Base-by-base conservation (phyloP, 2,888 invertebrate genomes). In the Chloroclystis v-ata region DNA sequence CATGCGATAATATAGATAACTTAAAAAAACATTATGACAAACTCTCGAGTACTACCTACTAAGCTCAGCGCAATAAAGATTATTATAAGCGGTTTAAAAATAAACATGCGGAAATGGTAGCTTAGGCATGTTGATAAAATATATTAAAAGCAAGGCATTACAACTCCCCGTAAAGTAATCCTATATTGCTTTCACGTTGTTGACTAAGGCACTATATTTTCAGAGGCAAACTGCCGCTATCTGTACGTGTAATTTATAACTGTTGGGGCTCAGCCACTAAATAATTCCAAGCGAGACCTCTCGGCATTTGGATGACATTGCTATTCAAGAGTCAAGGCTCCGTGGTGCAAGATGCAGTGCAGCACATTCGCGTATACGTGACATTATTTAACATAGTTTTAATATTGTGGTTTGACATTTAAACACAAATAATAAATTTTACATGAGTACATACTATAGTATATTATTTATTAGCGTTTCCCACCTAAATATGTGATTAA, bases 291-390 rank as follows among this genome's bases (percentile, higher is more conserved):
- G 12, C 26, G 26, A 45, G 40, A 47, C 37, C 43, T 49, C 43
- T 62, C 57, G 63, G 59, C 63, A 69, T 70, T 67, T 62, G 53
- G 57, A 60, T 71, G 72, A 66, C 69, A 69, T 69, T 73, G 71
- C 63, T 56, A 55, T 54, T 52, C 54, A 52, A 47, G 60, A 72
- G 69, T 72, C 72, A 74, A 72, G 69, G 69, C 62, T 58, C 52
- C 48, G 43, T 46, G 43, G 42, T 53, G 49, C 52, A 52, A 53
- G 42, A 51, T 57, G 56, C 60, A 52, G 45, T 32, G 42, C 35
- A 35, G 35, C 20, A 44, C 44, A 29, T 53, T 51, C 51, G 56
- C 45, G 3, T 4, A 20, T 56, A 70, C 70, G 72, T 72, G 68
- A 67, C 55, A 44, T 47, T 54, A 62, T 65, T 70, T n/a, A n/a